Base-by-base conservation (phyloP, 2,113 vertebrate species). In the Ophthalmolycus amberensis region DNA sequence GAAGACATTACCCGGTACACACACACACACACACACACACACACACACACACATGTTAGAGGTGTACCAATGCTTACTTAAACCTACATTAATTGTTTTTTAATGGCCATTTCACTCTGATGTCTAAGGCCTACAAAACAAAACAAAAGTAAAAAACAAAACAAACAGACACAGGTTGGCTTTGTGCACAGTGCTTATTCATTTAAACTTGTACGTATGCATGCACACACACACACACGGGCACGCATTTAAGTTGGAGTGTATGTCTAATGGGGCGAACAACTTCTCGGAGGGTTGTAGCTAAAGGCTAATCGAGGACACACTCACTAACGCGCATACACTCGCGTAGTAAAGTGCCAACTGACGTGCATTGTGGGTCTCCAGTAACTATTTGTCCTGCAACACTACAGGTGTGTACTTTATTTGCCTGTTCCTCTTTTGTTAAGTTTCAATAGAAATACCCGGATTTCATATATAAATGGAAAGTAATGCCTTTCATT, bases 1-100 rank as follows among this genome's bases (percentile, higher is more conserved):
- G 98, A 99, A 92, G 98, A 99, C 91, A 97, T 99, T 81, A 99
- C 98, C 89, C 98, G 98, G 98, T 99, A 96, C 6, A 65, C 44
- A n/a, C 63, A 69, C 64, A 40, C 74, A 70, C 56, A 64, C 54
- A 84, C 69, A 66, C 80, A 84, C 42, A 40, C 38, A 40, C 70
- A 77, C 16, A 6, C 40, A 40, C 40, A 40, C 40, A 40, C 40
- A 42, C 40, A 42, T 10, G 40, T 15, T 50, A 50, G 16, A 50
- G 48, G 20, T 8, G 1, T 50, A 22, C 48, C 48, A 52, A 52
- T 52, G 48, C 22, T 52, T 22, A 22, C 20, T 7, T 22, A 52
- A 52, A 22, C 50, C 50, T 34, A 34, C 34, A 34, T 34, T 6
- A 34, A 34, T 6, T 34, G 34, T 34, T 6, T 34, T 34, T 34